Evolutionary conservation across 2,113 vertebrate species (phyloP).

Genomic region (Centropus bengalensis): DNA sequence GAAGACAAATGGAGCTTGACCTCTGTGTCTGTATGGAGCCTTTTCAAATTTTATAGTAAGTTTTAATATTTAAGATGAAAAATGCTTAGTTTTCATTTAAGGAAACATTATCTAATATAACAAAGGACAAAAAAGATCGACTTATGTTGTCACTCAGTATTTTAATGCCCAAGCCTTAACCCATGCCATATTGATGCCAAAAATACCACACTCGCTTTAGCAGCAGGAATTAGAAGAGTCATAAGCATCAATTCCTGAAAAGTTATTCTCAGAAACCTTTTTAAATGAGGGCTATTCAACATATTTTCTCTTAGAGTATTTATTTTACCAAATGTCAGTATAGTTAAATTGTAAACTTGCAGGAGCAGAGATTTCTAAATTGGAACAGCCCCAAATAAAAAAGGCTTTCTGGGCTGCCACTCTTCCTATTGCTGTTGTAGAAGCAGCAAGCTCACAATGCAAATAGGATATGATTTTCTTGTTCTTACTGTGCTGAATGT

Average conservation of each 20-base stretch:
- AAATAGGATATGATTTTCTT: neutral
- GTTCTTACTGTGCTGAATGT: rapidly evolving
- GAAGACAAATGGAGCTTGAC: slow-evolving; percentile 62
- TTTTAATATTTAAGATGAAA: slow-evolving; percentile 21
- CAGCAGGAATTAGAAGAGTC: neutral
- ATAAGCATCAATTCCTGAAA: neutral
- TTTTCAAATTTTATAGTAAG: slow-evolving; percentile 38
- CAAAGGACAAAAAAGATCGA: neutral
- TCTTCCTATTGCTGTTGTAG: neutral
- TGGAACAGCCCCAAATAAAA: too few relatives aligned
- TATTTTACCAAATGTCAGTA: neutral
- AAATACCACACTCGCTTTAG: neutral
- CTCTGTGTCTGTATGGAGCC: slow-evolving; percentile 42
- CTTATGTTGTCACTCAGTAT: neutral
- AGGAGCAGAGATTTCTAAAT: neutral
- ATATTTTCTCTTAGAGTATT: neutral
- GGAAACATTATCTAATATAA: neutral
- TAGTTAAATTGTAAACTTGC: neutral
- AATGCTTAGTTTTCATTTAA: neutral
- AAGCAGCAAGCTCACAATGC: neutral
- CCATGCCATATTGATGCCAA: rapidly evolving
- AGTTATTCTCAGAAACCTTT: neutral
- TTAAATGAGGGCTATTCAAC: rapidly evolving
- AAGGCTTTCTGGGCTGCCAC: neutral
- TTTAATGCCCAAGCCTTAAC: neutral